These are phyloP conservation scores for Butorides virescens DNA, from an alignment of 2,113 vertebrate species.

Conservation along the genomic window DNA sequence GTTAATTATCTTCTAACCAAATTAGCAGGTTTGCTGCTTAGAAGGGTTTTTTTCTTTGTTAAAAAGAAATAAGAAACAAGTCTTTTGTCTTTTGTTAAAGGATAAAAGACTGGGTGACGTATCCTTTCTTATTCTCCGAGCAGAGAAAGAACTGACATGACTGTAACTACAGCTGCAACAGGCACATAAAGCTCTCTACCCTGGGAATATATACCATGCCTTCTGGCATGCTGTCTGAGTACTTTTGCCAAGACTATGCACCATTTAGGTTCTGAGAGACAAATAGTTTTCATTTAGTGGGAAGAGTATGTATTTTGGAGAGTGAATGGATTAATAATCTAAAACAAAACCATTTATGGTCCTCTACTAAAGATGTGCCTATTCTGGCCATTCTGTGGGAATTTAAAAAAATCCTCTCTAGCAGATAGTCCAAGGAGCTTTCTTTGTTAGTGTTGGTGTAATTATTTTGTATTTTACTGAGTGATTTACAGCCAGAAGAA, in stretches of 20 bases:
- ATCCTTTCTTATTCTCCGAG: not conserved
- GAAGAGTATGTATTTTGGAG: not conserved
- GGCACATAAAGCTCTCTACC: not conserved
- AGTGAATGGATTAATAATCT: not conserved
- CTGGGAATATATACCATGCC: not conserved
- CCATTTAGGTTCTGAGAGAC: not conserved
- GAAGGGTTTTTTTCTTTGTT: not conserved
- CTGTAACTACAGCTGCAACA: not conserved
- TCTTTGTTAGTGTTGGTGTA: not conserved
- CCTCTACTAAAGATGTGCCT: not conserved
- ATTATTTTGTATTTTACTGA: constrained; percentile 18
- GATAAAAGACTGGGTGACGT: not conserved
- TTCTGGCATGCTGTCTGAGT: not conserved
- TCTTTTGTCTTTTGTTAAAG: too few relatives aligned
- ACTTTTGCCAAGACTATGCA: not conserved
- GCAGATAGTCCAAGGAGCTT: not conserved
- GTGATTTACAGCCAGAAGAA: not conserved
- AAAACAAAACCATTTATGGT: not conserved
- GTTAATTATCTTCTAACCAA: constrained; percentile 39
- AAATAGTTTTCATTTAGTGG: not conserved
- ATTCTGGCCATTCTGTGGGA: not conserved
- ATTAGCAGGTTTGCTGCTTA: constrained; percentile 9
- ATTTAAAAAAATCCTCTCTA: not conserved
- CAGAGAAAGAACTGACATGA: not conserved
- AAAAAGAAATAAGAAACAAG: too few relatives aligned